Evolutionary conservation across 2,888 invertebrate species (phyloP).

Genomic region (Agonopterix heracliana): DNA sequence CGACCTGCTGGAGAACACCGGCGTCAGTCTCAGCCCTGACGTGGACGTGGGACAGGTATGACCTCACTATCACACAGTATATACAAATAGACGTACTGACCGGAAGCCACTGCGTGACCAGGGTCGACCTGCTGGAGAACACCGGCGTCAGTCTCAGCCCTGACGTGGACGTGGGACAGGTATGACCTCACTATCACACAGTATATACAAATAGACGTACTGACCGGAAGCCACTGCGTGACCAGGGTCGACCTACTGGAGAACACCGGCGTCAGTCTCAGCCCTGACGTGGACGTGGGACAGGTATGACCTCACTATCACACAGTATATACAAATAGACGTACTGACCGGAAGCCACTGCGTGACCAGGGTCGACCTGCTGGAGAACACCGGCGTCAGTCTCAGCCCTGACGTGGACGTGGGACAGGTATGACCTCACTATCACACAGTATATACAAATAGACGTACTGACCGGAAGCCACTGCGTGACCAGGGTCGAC

Average conservation of each 20-base stretch:
- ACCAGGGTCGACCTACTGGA: slow-evolving; percentile 79
- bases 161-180: slow-evolving; percentile 82
- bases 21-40: slow-evolving; percentile 79
- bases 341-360: too few species aligned
- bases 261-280: slow-evolving; percentile 81
- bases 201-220: slow-evolving; percentile 77
- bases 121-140: slow-evolving; percentile 81
- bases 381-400: too few species aligned
- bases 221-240: slow-evolving; percentile 80
- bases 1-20: slow-evolving; percentile 81
- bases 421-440: too few species aligned
- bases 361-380: too few species aligned
- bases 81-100: slow-evolving; percentile 85
- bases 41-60: slow-evolving; percentile 81
- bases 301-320: slow-evolving; percentile 52
- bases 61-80: not conserved
- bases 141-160: slow-evolving; percentile 81
- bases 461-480: too few species aligned
- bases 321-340: too few species aligned
- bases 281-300: slow-evolving; percentile 81
- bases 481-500: too few species aligned
- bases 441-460: too few species aligned
- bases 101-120: slow-evolving; percentile 75
- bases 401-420: too few species aligned
- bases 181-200: slow-evolving; percentile 15